phyloP scores from a whole-genome alignment of 2,888 invertebrate species.

The Nasonia oneida region DNA sequence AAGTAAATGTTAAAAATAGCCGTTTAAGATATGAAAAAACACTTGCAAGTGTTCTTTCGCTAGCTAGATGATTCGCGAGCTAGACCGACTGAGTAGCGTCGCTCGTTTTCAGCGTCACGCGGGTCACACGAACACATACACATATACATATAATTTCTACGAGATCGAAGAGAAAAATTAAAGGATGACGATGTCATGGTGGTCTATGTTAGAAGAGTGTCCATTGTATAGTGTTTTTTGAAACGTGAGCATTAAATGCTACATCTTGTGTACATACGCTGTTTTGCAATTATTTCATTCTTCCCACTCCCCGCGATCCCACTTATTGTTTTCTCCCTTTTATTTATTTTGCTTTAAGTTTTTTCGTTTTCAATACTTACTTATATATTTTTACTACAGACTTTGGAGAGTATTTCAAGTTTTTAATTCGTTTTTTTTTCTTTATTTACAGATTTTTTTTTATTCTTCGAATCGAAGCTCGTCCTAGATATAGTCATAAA shows the following conservation, averaged over 20 bases:
- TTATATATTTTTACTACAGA: neutral
- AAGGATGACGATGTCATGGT: conserved; percentile 74
- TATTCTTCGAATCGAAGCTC: neutral
- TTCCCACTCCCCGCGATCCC: conserved; percentile 21
- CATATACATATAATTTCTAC: conserved; percentile 24
- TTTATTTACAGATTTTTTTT: neutral
- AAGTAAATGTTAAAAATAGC: conserved; percentile 41
- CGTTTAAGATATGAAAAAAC: conserved; percentile 52
- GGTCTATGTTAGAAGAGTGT: conserved; percentile 79
- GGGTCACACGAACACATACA: conserved; percentile 61
- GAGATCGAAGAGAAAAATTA: conserved; percentile 55
- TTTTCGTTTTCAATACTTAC: neutral
- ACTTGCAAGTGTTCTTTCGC: conserved; percentile 64
- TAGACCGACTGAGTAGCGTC: conserved; percentile 67
- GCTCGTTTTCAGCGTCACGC: conserved; percentile 69
- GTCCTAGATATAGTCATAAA: conserved; percentile 9
- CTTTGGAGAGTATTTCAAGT: neutral
- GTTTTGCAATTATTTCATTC: conserved; percentile 69
- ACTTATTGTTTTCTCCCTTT: conserved; percentile 44
- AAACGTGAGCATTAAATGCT: conserved; percentile 79
- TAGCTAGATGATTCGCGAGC: conserved; percentile 69
- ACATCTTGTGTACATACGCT: conserved; percentile 77
- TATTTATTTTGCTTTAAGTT: conserved; percentile 32
- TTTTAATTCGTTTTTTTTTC: neutral
- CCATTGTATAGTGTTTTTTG: conserved; percentile 79